Conservation (phyloP, 2,797 vertebrate genomes). For the Propithecus deckenii region DNA sequence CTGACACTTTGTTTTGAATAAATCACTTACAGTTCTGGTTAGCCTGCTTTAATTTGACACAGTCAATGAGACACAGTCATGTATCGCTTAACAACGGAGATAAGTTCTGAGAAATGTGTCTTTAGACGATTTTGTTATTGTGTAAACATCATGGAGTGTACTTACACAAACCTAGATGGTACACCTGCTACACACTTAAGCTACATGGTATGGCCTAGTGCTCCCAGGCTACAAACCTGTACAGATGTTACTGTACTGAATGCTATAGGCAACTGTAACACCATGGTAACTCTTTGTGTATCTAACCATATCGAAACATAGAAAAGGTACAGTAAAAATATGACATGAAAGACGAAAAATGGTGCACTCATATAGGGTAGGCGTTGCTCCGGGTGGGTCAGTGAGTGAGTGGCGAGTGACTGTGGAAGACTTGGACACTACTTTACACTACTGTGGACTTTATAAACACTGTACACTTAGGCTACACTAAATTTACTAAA, state of each 20-base stretch:
- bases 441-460: neutral
- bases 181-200: neutral
- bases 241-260: neutral
- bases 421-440: neutral
- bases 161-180: neutral
- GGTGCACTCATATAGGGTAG: neutral
- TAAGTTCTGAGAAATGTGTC: neutral
- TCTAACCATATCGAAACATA: neutral
- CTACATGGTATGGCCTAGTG: neutral
- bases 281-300: neutral
- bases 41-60: constrained; percentile 74
- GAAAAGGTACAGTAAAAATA: neutral
- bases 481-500: neutral
- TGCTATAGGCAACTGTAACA: neutral
- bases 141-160: neutral
- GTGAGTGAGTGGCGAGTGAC: neutral
- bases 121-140: neutral
- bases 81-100: neutral
- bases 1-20: constrained; percentile 83
- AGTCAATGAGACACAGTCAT: neutral
- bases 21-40: constrained; percentile 83
- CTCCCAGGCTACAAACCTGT: neutral
- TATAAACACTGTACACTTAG: neutral
- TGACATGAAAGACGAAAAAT: neutral
- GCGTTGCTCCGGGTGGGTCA: neutral